phyloP scores from a whole-genome alignment of 2,888 invertebrate species.

The Tachina fera region DNA sequence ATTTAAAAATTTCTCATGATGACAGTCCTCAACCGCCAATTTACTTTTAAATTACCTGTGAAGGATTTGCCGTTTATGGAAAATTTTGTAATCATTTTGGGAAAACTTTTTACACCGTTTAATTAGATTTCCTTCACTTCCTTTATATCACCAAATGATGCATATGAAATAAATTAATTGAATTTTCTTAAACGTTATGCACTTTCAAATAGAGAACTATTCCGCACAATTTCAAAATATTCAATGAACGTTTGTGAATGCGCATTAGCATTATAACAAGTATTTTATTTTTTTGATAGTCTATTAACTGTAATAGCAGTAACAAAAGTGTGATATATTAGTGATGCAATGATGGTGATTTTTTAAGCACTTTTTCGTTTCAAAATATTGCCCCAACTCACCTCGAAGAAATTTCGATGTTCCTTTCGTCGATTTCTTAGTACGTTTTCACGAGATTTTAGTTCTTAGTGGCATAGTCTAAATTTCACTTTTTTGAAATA shows the following conservation, averaged over 20 bases:
- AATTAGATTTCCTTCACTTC: not conserved
- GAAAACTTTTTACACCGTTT: not conserved
- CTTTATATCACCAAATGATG: not conserved
- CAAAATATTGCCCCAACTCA: not conserved
- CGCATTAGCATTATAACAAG: too few relatives aligned
- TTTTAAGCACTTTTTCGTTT: not conserved
- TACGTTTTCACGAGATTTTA: too few relatives aligned
- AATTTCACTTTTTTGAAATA: too few relatives aligned
- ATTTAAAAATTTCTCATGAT: not conserved
- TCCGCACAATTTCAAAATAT: conserved; percentile 6
- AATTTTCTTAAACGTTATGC: not conserved
- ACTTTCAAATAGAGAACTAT: conserved; percentile 1
- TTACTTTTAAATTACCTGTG: conserved; percentile 73
- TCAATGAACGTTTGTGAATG: conserved; percentile 12
- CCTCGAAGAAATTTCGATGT: not conserved
- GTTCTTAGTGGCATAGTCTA: too few relatives aligned
- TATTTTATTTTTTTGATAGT: conserved; percentile 1
- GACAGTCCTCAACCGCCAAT: not conserved
- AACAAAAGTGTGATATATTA: not conserved
- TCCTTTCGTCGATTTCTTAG: too few relatives aligned
- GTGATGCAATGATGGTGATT: not conserved
- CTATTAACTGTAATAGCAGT: not conserved
- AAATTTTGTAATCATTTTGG: conserved; percentile 76
- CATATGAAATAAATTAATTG: not conserved
- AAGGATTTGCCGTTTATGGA: conserved; percentile 77